Evolutionary conservation across 2,113 vertebrate species (phyloP).

Genomic region (Hippocampus barbouri): DNA sequence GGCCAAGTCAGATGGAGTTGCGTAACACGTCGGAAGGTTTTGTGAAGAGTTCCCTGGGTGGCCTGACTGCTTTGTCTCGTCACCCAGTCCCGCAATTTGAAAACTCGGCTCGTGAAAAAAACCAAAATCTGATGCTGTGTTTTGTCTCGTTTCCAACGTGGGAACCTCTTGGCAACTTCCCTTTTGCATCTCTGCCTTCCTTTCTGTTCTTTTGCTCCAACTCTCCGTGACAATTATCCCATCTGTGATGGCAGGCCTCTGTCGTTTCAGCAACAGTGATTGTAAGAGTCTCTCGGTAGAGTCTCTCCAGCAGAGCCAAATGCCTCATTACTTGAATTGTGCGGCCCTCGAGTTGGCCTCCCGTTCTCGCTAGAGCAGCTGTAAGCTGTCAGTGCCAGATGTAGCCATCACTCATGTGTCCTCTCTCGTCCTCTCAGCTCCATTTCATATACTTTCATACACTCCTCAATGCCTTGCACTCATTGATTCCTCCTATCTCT

Average conservation of each 20-base stretch:
- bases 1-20: too few relatives aligned
- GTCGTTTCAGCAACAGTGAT: conserved; percentile 1
- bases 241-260: background rate
- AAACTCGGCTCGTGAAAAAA: background rate
- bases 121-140: background rate
- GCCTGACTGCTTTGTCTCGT: background rate
- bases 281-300: background rate
- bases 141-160: background rate
- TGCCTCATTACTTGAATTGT: conserved; percentile 8
- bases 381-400: conserved; percentile 10
- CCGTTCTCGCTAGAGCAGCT: conserved; percentile 2
- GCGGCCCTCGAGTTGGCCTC: background rate
- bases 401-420: conserved; percentile 6
- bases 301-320: conserved; percentile 7
- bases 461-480: background rate
- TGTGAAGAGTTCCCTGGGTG: too few relatives aligned
- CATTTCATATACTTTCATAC: conserved; percentile 3
- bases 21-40: too few relatives aligned
- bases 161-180: too few relatives aligned
- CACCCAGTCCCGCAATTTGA: background rate
- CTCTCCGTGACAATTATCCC: background rate
- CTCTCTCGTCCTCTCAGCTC: background rate
- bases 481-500: background rate
- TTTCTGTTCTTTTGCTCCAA: background rate
- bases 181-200: too few relatives aligned